Evolutionary conservation across 2,888 invertebrate species (phyloP), one percentile per base, ranked within the genome.

Genomic region (Meiosimyza decipiens): DNA sequence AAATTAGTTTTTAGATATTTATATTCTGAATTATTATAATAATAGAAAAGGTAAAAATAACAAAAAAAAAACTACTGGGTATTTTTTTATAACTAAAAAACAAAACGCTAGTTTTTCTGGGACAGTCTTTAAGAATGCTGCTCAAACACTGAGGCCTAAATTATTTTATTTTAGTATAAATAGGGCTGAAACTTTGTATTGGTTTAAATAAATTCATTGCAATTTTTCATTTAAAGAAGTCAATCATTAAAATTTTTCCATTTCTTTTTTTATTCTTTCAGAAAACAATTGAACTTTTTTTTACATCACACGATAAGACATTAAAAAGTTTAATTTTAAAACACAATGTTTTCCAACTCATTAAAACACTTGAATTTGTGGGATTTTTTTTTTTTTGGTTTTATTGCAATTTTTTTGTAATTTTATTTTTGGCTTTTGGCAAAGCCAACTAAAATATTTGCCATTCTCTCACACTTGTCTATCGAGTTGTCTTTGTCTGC

Each of bases 401-500:
- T 28, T 28, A n/a, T 28, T 28, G 28, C 2, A 28, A 3, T 28
- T 28, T 12, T 28, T 28, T 55, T 12, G 18, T 7, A 11, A 11
- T 55, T 55, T 55, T 55, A n/a, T 55, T 55, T 55, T 55, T 18
- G 9, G 13, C 22, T 55, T 55, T 55, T n/a, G 54, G 16, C 16
- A 18, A 12, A 7, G 28, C 18, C 12, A 55, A 16, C 22, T 55
- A 55, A 55, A n/a, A 22, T 18, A 55, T 55, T 55, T 55, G 55
- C 55, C 18, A 18, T 55, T 22, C 55, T 18, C 22, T 12, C 18
- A 55, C 6, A 55, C 18, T n/a, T 40, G 5, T 62, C 11, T 62
- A 47, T 63, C 63, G 28, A 33, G 16, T 33, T 63, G 63, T 13
- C 63, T 28, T 28, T 63, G 63, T 5, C n/a, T 63, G 63, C 4